Evolutionary conservation across 2,888 invertebrate species (phyloP).

Genomic region (Campoplex nolae): DNA sequence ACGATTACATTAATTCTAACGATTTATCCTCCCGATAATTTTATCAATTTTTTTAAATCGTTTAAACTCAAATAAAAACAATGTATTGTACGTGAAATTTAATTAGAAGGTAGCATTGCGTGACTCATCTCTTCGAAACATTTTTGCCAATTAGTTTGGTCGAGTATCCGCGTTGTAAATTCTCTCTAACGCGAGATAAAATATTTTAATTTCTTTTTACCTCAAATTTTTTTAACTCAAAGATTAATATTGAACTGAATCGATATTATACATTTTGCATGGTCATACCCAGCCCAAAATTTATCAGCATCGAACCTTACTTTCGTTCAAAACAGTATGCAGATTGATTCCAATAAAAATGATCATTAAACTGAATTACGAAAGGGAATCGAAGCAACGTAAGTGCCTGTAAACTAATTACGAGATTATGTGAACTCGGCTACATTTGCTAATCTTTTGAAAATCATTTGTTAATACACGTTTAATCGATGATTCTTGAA

Average conservation of each 20-base stretch:
- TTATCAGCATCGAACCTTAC: no score
- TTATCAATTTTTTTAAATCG: conserved; percentile 5
- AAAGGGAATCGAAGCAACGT: neutral
- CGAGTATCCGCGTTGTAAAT: neutral
- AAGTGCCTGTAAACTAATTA: conserved; percentile 20
- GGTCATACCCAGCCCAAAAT: no score
- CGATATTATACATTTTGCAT: no score
- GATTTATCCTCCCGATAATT: neutral
- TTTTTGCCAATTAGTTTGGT: neutral
- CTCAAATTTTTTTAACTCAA: no score
- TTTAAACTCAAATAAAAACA: no score
- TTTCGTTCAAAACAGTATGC: no score
- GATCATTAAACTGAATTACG: neutral
- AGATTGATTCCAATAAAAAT: neutral
- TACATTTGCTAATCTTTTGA: conserved; percentile 46
- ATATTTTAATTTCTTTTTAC: neutral
- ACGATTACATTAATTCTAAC: neutral
- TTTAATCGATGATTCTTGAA: conserved; percentile 54
- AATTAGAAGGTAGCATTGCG: neutral
- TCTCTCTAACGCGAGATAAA: neutral
- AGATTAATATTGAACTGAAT: no score
- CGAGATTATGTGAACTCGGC: conserved; percentile 29
- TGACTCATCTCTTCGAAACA: neutral
- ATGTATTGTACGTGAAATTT: neutral
- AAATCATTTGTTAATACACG: conserved; percentile 53